Conservation (phyloP, 2,113 vertebrate species). For the Bettongia penicillata region DNA sequence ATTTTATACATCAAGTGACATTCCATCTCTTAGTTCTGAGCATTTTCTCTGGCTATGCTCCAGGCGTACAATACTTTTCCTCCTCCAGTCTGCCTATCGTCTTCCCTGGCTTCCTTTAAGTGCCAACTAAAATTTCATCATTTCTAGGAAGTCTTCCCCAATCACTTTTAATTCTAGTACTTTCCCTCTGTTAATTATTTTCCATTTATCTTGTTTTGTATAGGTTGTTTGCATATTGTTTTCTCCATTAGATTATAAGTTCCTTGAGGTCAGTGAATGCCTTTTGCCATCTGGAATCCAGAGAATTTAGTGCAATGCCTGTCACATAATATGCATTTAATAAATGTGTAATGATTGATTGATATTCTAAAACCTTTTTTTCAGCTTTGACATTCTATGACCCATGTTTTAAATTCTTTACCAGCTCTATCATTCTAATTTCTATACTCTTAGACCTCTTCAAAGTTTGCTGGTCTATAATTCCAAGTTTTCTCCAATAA, state of each 20-base stretch:
- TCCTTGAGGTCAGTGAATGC: neutral
- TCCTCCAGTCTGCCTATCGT: neutral
- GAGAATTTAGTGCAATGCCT: neutral
- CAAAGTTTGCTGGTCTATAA: neutral
- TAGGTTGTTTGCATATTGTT: neutral
- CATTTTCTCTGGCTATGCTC: neutral
- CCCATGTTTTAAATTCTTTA: neutral
- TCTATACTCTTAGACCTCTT: neutral
- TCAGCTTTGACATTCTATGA: neutral
- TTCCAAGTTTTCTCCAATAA: neutral
- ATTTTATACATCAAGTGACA: neutral
- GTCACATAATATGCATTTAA: neutral
- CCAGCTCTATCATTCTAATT: neutral
- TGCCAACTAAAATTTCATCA: neutral
- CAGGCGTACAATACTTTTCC: neutral
- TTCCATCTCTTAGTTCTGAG: neutral
- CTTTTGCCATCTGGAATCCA: neutral
- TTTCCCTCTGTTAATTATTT: neutral
- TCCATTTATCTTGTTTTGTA: neutral
- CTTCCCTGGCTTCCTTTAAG: neutral
- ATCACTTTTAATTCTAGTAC: neutral
- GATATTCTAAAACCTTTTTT: neutral
- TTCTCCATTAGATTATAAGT: neutral
- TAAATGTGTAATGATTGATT: neutral
- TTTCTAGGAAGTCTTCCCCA: neutral